These are phyloP conservation scores for Cosmorhoe ocellata DNA, from an alignment of 2,888 invertebrate species.

Conservation along the genomic window DNA sequence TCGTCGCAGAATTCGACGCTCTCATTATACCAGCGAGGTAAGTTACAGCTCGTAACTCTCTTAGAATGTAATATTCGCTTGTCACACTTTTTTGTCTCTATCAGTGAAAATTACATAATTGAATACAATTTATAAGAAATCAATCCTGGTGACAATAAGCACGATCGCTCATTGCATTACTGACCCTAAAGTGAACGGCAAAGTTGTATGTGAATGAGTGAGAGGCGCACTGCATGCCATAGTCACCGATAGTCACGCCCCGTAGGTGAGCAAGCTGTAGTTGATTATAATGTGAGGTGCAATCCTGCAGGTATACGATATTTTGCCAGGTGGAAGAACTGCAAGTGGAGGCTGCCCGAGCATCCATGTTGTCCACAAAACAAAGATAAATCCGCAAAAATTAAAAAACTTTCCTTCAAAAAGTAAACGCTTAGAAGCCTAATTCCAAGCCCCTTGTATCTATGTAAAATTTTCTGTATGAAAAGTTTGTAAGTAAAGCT, in stretches of 20 bases:
- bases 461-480: constrained; percentile 73
- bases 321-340: constrained; percentile 93
- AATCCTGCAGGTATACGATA: constrained; percentile 89
- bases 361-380: constrained; percentile 85
- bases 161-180: constrained; percentile 21
- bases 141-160: constrained; percentile 22
- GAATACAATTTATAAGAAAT: constrained; percentile 10
- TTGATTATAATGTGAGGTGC: constrained; percentile 81
- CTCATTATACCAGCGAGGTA: constrained; percentile 96
- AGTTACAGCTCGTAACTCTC: constrained; percentile 33
- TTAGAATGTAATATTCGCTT: constrained; percentile 54
- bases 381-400: constrained; percentile 80
- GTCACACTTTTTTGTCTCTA: constrained; percentile 22
- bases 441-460: constrained; percentile 59
- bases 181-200: constrained; percentile 12
- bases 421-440: constrained; percentile 77
- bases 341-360: constrained; percentile 89
- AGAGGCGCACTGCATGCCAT: constrained; percentile 38
- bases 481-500: constrained; percentile 78
- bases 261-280: constrained; percentile 75
- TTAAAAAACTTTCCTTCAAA: constrained; percentile 78
- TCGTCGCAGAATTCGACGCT: constrained; percentile 94
- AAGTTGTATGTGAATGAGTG: constrained; percentile 16
- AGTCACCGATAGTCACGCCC: constrained; percentile 39
- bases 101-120: constrained; percentile 24